These are phyloP conservation scores for Percina caprodes DNA, from an alignment of 2,113 vertebrate genomes.

Conservation along the genomic window DNA sequence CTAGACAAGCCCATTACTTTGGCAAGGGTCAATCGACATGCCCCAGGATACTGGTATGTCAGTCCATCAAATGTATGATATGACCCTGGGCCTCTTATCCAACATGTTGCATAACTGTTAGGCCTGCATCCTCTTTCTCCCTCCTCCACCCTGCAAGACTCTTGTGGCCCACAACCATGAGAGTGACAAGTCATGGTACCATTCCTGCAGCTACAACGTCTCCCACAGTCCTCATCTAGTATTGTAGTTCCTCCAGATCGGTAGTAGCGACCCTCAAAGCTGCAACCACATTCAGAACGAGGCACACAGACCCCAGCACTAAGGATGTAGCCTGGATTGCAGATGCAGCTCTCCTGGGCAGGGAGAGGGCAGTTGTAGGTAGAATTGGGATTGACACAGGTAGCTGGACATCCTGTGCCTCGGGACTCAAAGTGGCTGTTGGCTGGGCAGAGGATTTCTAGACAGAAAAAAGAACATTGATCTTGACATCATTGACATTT, in stretches of 20 bases:
- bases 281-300: slow-evolving; percentile 75
- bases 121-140: slow-evolving; percentile 70
- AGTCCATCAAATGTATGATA: slow-evolving; percentile 76
- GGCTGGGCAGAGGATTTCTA: slow-evolving; percentile 74
- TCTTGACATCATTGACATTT: rapidly evolving
- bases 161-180: slow-evolving; percentile 49
- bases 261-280: slow-evolving; percentile 71
- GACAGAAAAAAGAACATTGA: background rate
- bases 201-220: slow-evolving; percentile 64
- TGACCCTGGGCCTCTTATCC: slow-evolving; percentile 58
- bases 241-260: slow-evolving; percentile 64
- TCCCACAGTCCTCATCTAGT: slow-evolving; percentile 62
- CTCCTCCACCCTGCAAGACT: slow-evolving; percentile 44
- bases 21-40: slow-evolving; percentile 68
- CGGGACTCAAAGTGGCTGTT: slow-evolving; percentile 80
- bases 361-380: slow-evolving; percentile 65
- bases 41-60: slow-evolving; percentile 70
- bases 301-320: slow-evolving; percentile 68
- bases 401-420: slow-evolving; percentile 72
- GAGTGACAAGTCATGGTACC: slow-evolving; percentile 64
- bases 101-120: slow-evolving; percentile 60
- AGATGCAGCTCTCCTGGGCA: slow-evolving; percentile 73
- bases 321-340: slow-evolving; percentile 72
- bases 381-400: slow-evolving; percentile 68
- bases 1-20: slow-evolving; percentile 46